Conservation (phyloP, 2,113 vertebrate genomes). For the Agelaius phoeniceus region DNA sequence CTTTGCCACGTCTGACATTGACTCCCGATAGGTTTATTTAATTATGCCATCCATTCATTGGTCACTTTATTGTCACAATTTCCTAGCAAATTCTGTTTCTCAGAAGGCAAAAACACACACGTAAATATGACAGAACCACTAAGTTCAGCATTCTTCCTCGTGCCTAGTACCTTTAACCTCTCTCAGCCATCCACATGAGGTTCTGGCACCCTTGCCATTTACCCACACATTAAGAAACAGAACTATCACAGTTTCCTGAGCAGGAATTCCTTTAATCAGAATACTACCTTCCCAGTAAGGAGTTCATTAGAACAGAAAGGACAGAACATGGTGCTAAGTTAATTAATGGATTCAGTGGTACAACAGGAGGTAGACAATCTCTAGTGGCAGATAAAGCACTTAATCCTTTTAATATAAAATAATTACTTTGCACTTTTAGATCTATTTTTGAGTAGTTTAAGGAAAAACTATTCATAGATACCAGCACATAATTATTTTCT, state of each 20-base stretch:
- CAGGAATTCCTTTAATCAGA: neutral
- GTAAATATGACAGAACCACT: neutral
- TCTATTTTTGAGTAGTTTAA: neutral
- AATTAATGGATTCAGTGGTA: neutral
- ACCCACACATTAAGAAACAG: neutral
- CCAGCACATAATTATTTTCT: neutral
- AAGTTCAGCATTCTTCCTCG: neutral
- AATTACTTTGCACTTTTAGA: conserved; percentile 3
- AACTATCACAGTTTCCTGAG: neutral
- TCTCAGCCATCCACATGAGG: neutral
- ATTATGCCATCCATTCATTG: neutral
- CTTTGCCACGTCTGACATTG: neutral
- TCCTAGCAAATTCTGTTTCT: neutral
- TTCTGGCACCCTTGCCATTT: neutral
- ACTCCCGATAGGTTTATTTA: neutral
- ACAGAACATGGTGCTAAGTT: neutral
- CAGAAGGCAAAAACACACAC: neutral
- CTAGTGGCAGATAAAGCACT: neutral
- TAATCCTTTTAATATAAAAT: neutral
- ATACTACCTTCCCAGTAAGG: neutral
- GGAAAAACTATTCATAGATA: neutral
- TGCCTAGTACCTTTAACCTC: neutral
- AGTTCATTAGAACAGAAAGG: neutral
- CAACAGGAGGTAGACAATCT: neutral
- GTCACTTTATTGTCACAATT: neutral